These are phyloP conservation scores for Orthonychiurus folsomi DNA, from an alignment of 2,888 invertebrate genomes.

Conservation along the genomic window DNA sequence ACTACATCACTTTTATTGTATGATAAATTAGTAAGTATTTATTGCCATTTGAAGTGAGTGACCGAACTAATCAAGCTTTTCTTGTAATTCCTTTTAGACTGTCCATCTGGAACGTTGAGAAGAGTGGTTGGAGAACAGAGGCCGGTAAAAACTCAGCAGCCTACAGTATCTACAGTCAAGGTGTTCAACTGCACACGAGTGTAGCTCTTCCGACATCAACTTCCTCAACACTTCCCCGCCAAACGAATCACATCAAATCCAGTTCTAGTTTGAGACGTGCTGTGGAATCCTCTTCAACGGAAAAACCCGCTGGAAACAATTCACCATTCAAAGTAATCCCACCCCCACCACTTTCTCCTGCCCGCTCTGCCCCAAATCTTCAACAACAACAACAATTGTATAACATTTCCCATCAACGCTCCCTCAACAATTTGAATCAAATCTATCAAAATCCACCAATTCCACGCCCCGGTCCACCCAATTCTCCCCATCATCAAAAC, in stretches of 20 bases:
- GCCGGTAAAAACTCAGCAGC: background rate
- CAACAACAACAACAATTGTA: conserved; percentile 1
- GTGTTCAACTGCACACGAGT: background rate
- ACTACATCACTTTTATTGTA: too few species aligned
- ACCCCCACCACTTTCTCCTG: background rate
- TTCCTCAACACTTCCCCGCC: background rate
- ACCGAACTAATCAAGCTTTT: too few species aligned
- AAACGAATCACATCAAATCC: background rate
- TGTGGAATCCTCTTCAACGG: background rate
- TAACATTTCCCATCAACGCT: background rate
- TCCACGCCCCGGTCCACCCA: background rate
- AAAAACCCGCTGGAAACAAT: background rate
- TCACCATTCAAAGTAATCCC: background rate
- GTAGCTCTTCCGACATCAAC: background rate
- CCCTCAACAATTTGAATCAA: background rate
- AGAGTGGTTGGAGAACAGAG: background rate
- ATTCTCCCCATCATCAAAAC: background rate
- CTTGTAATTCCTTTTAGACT: background rate
- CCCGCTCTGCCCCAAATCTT: background rate
- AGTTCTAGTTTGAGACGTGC: background rate
- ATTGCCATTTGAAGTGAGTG: too few species aligned
- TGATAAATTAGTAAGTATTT: too few species aligned
- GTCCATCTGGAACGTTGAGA: background rate
- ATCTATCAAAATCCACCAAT: background rate
- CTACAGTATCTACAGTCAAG: background rate